These are phyloP conservation scores for Mimachlamys varia DNA, from an alignment of 2,888 invertebrate species.

Conservation along the genomic window DNA sequence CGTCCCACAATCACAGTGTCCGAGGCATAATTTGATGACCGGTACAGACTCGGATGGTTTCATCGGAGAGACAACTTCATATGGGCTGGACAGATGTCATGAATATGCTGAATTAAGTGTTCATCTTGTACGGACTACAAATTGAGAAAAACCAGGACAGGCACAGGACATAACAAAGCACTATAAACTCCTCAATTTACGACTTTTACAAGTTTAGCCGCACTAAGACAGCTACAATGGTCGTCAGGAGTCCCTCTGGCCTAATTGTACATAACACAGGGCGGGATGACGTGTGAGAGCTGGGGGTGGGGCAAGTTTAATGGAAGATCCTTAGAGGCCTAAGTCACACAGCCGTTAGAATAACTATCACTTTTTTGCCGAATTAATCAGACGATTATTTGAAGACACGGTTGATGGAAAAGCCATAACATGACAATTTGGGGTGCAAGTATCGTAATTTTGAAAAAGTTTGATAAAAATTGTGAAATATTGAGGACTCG, in stretches of 20 bases:
- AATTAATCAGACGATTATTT: constrained; percentile 8
- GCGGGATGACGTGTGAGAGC: neutral
- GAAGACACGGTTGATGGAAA: neutral
- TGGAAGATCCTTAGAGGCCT: constrained; percentile 9
- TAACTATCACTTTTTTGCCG: constrained; percentile 20
- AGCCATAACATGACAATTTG: neutral
- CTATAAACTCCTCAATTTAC: constrained; percentile 21
- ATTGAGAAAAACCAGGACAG: constrained; percentile 14
- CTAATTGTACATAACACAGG: constrained; percentile 9
- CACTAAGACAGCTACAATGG: neutral
- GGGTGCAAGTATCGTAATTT: constrained; percentile 4
- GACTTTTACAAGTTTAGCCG: constrained; percentile 11
- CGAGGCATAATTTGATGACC: constrained; percentile 17
- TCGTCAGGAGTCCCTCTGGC: neutral
- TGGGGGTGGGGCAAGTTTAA: neutral
- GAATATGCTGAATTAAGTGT: neutral
- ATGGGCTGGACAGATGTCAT: constrained; percentile 6
- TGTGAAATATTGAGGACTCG: neutral
- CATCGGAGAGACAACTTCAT: neutral
- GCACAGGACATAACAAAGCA: constrained; percentile 9
- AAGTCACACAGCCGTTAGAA: neutral
- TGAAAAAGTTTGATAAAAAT: neutral
- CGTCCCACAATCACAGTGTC: neutral
- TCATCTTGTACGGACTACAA: constrained; percentile 10
- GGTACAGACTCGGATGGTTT: neutral